Evolutionary conservation across 2,113 vertebrate genomes (phyloP).

Genomic region (Copsychus sechellarum): DNA sequence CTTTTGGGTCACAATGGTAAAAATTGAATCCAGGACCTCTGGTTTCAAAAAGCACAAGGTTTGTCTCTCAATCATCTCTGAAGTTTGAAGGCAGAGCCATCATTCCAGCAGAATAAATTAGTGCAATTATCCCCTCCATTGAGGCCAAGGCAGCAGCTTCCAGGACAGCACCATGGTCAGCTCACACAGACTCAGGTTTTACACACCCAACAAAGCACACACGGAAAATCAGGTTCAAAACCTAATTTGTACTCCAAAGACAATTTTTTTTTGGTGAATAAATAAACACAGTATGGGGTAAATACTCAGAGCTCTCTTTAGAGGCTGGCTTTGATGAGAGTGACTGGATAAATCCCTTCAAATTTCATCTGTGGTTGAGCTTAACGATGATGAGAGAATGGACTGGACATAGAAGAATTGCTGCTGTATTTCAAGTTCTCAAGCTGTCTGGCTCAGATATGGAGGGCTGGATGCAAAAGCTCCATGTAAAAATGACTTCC

Average conservation of each 20-base stretch:
- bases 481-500: constrained; percentile 33
- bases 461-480: constrained; percentile 27
- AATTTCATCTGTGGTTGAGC: constrained; percentile 36
- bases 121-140: background rate
- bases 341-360: constrained; percentile 44
- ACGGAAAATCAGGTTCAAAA: constrained; percentile 14
- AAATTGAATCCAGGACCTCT: background rate
- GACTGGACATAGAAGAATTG: constrained; percentile 23
- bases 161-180: background rate
- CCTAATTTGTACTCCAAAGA: constrained; percentile 15
- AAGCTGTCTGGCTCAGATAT: constrained; percentile 40
- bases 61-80: background rate
- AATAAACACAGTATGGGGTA: constrained; percentile 36
- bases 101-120: background rate
- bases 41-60: background rate
- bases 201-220: background rate
- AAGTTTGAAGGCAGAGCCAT: constrained; percentile 2
- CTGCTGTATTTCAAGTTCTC: constrained; percentile 24
- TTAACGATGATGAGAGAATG: background rate
- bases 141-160: background rate
- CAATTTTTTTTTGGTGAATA: background rate
- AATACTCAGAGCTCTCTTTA: constrained; percentile 1
- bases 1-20: background rate
- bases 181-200: background rate
- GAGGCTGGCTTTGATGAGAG: constrained; percentile 23